A percentile compares a stretch with the other conserved stretches of the same genome.
phyloP scores from a whole-genome alignment of 2,888 invertebrate genomes.

The Callyntrura guangdongensis region DNA sequence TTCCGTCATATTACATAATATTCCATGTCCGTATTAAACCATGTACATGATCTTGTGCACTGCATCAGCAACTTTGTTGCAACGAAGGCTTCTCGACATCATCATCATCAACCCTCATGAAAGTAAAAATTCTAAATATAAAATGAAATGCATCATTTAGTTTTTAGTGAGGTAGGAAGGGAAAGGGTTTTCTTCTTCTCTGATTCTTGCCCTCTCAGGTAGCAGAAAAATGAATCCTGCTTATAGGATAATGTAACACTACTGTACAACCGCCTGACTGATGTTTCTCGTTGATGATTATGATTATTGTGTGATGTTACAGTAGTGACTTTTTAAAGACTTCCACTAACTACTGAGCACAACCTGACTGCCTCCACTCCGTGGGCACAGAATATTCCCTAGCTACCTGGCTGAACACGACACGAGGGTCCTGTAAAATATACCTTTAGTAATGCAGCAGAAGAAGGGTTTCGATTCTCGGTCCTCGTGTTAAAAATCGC shows the following conservation, averaged over 20 bases:
- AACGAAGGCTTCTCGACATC: too few species aligned
- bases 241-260: constrained; percentile 26
- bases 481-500: too few species aligned
- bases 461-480: too few species aligned
- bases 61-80: not conserved
- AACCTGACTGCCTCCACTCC: too few species aligned
- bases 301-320: constrained; percentile 76
- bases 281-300: constrained; percentile 75
- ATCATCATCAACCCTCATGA: constrained; percentile 3
- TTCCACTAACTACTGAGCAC: constrained; percentile 44
- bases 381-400: too few species aligned
- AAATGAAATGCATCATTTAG: constrained; percentile 68
- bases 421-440: too few species aligned
- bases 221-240: constrained; percentile 61
- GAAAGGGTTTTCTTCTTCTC: constrained; percentile 63
- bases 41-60: not conserved
- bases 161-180: constrained; percentile 71
- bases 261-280: constrained; percentile 66
- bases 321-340: constrained; percentile 71
- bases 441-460: too few species aligned
- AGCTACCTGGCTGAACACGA: too few species aligned
- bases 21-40: not conserved
- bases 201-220: constrained; percentile 61
- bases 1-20: not conserved
- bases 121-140: constrained; percentile 64